Base-by-base conservation (phyloP, 2,888 invertebrate species). In the Criorhina ranunculi region DNA sequence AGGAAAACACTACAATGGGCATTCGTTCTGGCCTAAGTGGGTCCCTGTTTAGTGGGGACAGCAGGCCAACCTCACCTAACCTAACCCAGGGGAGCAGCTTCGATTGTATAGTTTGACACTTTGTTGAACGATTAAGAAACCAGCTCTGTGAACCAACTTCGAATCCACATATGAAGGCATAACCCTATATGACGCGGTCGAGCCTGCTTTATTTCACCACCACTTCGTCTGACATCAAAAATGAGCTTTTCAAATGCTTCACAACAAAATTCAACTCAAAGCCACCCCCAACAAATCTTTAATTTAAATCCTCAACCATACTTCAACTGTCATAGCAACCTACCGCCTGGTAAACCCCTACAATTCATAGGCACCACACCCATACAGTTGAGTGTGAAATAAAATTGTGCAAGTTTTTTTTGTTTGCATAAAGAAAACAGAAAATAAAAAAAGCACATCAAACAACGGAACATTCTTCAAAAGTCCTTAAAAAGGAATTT, bases 401-500 rank as follows among this genome's bases (percentile, higher is more conserved):
- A 83, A 79, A 79, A 83, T 67, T 57, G 12, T 57, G 12, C 73
- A 78, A 72, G 19, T 81, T 79, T 44, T 81, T 83, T 81, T 51
- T 79, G 40, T 83, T 67, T 79, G 51, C 44, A 64, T 64, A 64
- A 24, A 24, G 4, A 24, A 24, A 24, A n/a, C n/a, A n/a, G 24
- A 24, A 24, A 24, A 1, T 3, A 24, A 4, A 67, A 82, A 82
- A 73, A 62, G 73, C 62, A 67, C 73, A 73, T 83, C 78, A 73
- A 73, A 62, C 79, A 75, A 62, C 67, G 42, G 31, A 53, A 69
- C 29, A 73, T 79, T 46, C 62, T 73, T 83, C 31, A 73, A 64
- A 83, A 83, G 73, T 83, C 73, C 79, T 83, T 79, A 83, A 79
- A 79, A 69, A 79, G 29, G 40, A 79, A 79, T 79, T 79, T 67